Evolutionary conservation across 1,140 invertebrate genomes (phyloP).

Genomic region (Drosophila nigrodunni): DNA sequence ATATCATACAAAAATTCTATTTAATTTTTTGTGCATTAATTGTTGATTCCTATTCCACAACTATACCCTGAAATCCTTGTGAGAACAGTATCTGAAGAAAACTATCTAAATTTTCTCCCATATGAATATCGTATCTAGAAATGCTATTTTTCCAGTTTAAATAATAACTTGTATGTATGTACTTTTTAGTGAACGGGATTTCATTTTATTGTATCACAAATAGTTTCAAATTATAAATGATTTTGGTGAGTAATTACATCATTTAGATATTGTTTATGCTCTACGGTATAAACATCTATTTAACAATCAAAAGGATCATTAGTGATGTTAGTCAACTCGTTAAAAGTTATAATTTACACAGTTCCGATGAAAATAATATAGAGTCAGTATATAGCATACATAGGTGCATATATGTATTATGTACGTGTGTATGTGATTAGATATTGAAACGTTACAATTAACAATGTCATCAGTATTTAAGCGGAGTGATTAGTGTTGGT

Average conservation of each 20-base stretch:
- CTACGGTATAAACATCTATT: conserved; percentile 42
- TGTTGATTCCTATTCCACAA: conserved; percentile 11
- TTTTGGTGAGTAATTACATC: conserved; percentile 59
- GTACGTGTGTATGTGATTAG: conserved; percentile 22
- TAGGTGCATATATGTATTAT: conserved; percentile 19
- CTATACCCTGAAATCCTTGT: conserved; percentile 1
- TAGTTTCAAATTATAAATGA: conserved; percentile 70
- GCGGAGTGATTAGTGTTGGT: conserved; percentile 39
- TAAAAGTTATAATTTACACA: conserved; percentile 57
- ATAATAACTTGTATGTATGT: conserved; percentile 26
- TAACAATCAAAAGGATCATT: conserved; percentile 62
- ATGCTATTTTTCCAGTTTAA: conserved; percentile 28
- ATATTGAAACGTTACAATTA: conserved; percentile 39
- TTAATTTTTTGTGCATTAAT: conserved; percentile 25
- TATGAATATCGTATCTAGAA: conserved; percentile 73
- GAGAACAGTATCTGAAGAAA: conserved; percentile 2
- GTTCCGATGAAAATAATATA: conserved; percentile 43
- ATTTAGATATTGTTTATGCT: conserved; percentile 36
- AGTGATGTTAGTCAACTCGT: conserved; percentile 70
- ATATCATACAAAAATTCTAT: conserved; percentile 53
- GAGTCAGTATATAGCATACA: conserved; percentile 48
- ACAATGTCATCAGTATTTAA: conserved; percentile 33
- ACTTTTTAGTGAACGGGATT: conserved; percentile 58
- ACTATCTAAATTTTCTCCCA: conserved; percentile 8
- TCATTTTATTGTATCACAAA: conserved; percentile 82